Percentiles rank a stretch among this genome's conserved stretches.
Evolutionary conservation across 2,888 invertebrate species (phyloP).

Genomic region (Drosophila pseudotalamancana): DNA sequence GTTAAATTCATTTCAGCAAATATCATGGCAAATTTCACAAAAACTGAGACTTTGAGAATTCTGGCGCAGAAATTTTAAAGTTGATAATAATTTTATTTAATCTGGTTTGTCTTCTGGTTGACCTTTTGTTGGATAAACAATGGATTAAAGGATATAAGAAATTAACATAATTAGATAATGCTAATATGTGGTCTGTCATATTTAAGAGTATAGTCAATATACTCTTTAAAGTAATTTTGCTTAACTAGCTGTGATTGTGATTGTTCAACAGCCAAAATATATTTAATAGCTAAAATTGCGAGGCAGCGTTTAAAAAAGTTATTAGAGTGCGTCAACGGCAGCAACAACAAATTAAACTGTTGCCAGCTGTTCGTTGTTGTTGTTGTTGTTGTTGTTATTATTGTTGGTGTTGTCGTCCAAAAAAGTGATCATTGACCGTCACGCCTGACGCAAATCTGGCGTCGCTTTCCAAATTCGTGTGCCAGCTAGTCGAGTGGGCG

Average conservation of each 20-base stretch:
- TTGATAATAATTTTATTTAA: too few species aligned
- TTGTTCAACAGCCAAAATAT: slow-evolving; percentile 46
- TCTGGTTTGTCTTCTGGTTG: too few species aligned
- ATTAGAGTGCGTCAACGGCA: slow-evolving; percentile 72
- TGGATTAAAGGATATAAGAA: too few species aligned
- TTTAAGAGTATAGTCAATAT: neutral
- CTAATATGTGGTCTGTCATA: too few species aligned
- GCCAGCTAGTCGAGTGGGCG: slow-evolving; percentile 62
- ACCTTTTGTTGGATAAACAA: too few species aligned
- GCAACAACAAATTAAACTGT: slow-evolving; percentile 26
- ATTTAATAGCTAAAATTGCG: slow-evolving; percentile 56
- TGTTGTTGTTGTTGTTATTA: slow-evolving; percentile 20
- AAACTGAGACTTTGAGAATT: too few species aligned
- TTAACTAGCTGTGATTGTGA: slow-evolving; percentile 25
- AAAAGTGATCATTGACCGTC: slow-evolving; percentile 79
- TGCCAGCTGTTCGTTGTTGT: slow-evolving; percentile 27
- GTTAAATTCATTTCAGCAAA: too few species aligned
- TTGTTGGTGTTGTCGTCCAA: slow-evolving; percentile 43
- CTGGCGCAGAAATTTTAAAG: too few species aligned
- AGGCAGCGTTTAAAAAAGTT: slow-evolving; percentile 65
- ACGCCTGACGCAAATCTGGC: slow-evolving; percentile 69
- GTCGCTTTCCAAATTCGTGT: slow-evolving; percentile 74
- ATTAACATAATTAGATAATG: too few species aligned
- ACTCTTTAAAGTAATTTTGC: neutral
- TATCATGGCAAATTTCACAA: too few species aligned